These are phyloP conservation scores for Onychomys arenicola DNA, from an alignment of 2,797 vertebrate genomes.

Conservation along the genomic window DNA sequence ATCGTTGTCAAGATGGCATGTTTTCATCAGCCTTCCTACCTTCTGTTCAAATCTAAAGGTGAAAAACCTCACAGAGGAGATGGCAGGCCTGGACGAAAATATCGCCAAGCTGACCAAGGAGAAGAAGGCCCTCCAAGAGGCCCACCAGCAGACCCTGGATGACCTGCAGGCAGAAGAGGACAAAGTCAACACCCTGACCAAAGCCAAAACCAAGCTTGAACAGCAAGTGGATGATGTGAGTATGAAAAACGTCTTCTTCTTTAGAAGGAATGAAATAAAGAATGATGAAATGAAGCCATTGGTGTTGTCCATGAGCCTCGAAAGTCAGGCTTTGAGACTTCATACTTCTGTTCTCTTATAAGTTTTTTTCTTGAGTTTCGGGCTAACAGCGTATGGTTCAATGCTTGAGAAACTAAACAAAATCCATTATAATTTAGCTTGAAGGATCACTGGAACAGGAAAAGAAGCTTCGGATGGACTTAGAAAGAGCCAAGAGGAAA, in stretches of 20 bases:
- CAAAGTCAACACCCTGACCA: constrained; percentile 88
- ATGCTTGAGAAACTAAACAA: constrained; percentile 59
- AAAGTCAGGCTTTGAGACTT: neutral
- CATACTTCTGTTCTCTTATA: neutral
- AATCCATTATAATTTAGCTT: constrained; percentile 85
- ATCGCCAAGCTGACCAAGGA: constrained; percentile 90
- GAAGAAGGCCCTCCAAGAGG: constrained; percentile 92
- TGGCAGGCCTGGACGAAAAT: constrained; percentile 88
- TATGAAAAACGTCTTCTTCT: constrained; percentile 84
- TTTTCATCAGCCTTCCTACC: constrained; percentile 3
- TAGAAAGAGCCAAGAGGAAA: constrained; percentile 92
- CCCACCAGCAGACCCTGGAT: constrained; percentile 92
- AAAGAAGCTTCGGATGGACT: constrained; percentile 92
- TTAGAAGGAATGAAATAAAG: neutral
- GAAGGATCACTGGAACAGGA: constrained; percentile 93
- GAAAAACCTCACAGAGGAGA: constrained; percentile 86
- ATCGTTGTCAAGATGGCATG: neutral
- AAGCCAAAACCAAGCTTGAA: constrained; percentile 84
- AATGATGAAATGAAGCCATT: neutral
- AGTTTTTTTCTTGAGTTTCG: neutral
- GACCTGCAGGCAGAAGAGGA: constrained; percentile 91
- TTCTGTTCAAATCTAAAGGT: constrained; percentile 76
- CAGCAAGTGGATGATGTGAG: constrained; percentile 89
- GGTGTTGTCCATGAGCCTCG: neutral
- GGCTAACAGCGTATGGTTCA: neutral